Conservation (phyloP, 2,113 vertebrate genomes). For the Lepisosteus oculatus region DNA sequence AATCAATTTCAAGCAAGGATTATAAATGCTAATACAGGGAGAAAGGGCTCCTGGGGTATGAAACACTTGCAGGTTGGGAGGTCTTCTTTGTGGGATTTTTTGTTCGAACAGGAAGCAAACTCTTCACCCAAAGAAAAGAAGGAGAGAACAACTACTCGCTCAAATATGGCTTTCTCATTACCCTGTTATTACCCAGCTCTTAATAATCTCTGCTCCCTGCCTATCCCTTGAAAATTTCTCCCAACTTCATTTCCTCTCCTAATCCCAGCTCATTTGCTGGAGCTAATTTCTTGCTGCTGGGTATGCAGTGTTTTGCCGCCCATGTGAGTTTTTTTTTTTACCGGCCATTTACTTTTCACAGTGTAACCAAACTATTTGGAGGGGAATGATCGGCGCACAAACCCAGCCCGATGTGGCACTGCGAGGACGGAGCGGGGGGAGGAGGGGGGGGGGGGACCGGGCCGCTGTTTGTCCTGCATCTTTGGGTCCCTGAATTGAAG, state of each 20-base stretch:
- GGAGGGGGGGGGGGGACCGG: constrained; percentile 2
- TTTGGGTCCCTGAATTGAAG: constrained; percentile 73
- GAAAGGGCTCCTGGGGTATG: too few species aligned
- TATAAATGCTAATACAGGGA: too few species aligned
- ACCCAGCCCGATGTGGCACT: constrained; percentile 44
- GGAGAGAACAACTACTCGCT: constrained; percentile 22
- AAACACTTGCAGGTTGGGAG: not conserved
- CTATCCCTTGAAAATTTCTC: constrained; percentile 17
- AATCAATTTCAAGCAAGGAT: too few species aligned
- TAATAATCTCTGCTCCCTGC: constrained; percentile 26
- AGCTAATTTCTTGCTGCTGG: constrained; percentile 63
- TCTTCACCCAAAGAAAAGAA: constrained; percentile 23
- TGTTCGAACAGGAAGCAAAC: constrained; percentile 23
- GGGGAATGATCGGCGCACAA: constrained; percentile 67
- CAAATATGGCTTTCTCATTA: constrained; percentile 40
- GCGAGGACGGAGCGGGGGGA: too few species aligned
- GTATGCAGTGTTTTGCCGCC: constrained; percentile 60
- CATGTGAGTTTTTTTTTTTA: constrained; percentile 65
- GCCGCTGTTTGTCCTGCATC: constrained; percentile 70
- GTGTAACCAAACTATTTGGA: constrained; percentile 71
- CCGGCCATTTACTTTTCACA: constrained; percentile 74
- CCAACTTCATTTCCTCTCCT: constrained; percentile 60
- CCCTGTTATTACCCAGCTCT: constrained; percentile 34
- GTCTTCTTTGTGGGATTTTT: not conserved
- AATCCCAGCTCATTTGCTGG: constrained; percentile 64